Base-by-base conservation (phyloP, 1,140 invertebrate species). In the Hypothenemus hampei region DNA sequence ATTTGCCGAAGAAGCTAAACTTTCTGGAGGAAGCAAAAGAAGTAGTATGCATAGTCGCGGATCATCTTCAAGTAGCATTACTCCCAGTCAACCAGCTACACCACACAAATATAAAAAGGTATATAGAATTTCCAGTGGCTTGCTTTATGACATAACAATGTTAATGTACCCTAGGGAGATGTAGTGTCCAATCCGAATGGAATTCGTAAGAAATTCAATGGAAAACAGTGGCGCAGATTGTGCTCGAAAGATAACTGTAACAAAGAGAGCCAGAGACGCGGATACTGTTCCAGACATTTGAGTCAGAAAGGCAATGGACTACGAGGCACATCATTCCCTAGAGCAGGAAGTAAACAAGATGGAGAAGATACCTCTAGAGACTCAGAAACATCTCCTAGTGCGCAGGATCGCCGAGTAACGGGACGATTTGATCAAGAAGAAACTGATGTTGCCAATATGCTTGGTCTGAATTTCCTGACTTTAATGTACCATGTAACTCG, bases 201-300 rank as follows among this genome's bases (percentile, higher is more conserved):
- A 58, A 94, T 98, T 61, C 77, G 94, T 3, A 98, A 98, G 77
- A 98, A 98, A 77, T 99, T 96, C 73, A 99, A 99, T 78, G 97
- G 97, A 4, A 98, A 98, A 77, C 97, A 98, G 71, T 98, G 96
- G 97, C 80, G 96, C 59, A 79, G 96, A 65, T 79, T 99, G 31
- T 97, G 93, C 94, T 92, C 53, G 1, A 92, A 90, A 72, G 89
- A 93, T 69, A 89, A 89, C 48, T 99, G 96, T 75, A 89, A 84
- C n/a, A 98, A 98, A 77, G 96, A 99, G 78, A 97, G 93, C 64
- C 96, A 98, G 75, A 77, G 95, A 26, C 79, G 93, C 57, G 96
- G 96, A 5, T 98, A 84, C 73, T 98, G 96, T 73, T 98, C 95
- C 16, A 76, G 95, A 40, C 96, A 98, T 78, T 81, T 98, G 55